A percentile compares a stretch with the other conserved stretches of the same genome.
Evolutionary conservation across 2,113 vertebrate species (phyloP).

Genomic region (Elachura formosa): DNA sequence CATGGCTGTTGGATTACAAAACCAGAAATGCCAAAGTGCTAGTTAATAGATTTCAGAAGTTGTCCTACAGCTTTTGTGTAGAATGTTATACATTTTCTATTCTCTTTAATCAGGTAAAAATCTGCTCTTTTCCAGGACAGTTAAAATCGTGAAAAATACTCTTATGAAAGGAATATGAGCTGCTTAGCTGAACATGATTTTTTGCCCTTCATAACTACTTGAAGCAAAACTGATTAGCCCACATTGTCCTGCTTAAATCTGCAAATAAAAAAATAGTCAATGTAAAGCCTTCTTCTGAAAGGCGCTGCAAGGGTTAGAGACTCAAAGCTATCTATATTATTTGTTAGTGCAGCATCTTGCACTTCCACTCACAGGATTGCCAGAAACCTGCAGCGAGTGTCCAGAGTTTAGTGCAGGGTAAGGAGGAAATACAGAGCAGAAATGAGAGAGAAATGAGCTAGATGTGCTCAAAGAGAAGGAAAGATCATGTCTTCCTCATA

Average conservation of each 20-base stretch:
- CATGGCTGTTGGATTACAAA: background rate
- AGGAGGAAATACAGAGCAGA: background rate
- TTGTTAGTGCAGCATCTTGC: background rate
- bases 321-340: background rate
- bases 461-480: background rate
- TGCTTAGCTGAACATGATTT: background rate
- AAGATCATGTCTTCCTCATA: background rate
- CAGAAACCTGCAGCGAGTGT: background rate
- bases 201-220: background rate
- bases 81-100: background rate
- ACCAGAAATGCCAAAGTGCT: background rate
- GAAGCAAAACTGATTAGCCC: background rate
- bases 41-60: background rate
- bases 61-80: background rate
- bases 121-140: background rate
- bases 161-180: background rate
- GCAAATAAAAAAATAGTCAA: background rate
- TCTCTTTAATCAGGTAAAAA: background rate
- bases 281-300: background rate
- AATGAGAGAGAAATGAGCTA: background rate
- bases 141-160: background rate
- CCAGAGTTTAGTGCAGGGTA: background rate
- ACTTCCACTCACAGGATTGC: background rate
- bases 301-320: accelerated
- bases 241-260: background rate